Evolutionary conservation across 2,113 vertebrate species (phyloP).

Genomic region (Emydura subglobosa): DNA sequence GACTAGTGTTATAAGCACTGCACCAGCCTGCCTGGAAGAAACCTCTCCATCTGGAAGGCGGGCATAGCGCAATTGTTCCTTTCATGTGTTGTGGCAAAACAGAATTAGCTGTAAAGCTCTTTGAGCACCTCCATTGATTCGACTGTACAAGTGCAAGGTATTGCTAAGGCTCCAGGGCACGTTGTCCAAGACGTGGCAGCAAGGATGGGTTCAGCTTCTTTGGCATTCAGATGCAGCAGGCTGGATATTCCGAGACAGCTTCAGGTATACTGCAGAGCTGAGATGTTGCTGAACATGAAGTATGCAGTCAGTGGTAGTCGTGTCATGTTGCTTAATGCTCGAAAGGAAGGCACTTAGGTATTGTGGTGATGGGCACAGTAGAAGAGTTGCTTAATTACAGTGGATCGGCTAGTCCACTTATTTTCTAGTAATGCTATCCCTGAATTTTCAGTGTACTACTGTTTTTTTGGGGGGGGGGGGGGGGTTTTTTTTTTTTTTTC

Average conservation of each 20-base stretch:
- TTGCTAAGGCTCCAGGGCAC: not conserved
- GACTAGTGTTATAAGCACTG: no score
- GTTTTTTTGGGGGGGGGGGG: no score
- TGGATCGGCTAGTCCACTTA: not conserved
- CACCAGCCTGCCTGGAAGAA: no score
- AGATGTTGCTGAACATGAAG: not conserved
- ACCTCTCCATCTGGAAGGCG: no score
- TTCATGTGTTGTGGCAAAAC: not conserved
- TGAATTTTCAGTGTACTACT: not conserved
- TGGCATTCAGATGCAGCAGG: not conserved
- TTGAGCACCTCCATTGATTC: not conserved
- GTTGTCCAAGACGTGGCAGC: not conserved
- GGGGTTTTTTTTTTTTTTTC: no score
- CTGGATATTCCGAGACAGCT: not conserved
- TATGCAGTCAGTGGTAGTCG: not conserved
- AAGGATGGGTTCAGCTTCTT: not conserved
- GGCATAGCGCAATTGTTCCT: no score
- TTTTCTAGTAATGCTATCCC: not conserved
- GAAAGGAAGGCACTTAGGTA: not conserved
- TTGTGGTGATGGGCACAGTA: not conserved
- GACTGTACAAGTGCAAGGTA: not conserved
- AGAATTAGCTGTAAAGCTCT: not conserved
- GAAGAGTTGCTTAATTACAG: not conserved
- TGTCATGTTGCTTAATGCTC: not conserved
- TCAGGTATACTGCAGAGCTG: not conserved